Percentiles rank a stretch among this genome's conserved stretches.
Evolutionary conservation across 2,888 invertebrate genomes (phyloP).

Genomic region (Oxytorus armatus): DNA sequence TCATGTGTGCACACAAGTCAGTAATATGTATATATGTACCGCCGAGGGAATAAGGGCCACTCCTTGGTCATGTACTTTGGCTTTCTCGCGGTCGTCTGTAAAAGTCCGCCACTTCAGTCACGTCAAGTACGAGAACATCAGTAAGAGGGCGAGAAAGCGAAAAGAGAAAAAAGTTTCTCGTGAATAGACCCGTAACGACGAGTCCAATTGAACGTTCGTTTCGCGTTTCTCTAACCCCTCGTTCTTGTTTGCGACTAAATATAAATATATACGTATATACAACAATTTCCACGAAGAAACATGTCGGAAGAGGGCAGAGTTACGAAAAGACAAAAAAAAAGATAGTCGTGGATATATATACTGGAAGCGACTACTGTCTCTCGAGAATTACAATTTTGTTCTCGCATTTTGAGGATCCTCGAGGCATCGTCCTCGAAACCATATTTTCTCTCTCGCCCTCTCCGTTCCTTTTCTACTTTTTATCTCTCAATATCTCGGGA

Average conservation of each 20-base stretch:
- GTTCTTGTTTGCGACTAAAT: slow-evolving; percentile 28
- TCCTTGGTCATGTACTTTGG: slow-evolving; percentile 45
- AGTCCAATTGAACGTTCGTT: slow-evolving; percentile 42
- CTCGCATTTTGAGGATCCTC: slow-evolving; percentile 24
- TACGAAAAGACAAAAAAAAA: slow-evolving; percentile 23
- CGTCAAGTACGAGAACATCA: slow-evolving; percentile 31
- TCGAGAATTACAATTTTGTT: slow-evolving; percentile 44
- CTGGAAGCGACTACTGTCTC: background rate
- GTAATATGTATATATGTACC: slow-evolving; percentile 27
- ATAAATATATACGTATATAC: background rate
- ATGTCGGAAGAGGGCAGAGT: background rate
- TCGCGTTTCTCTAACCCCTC: slow-evolving; percentile 16
- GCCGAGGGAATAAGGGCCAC: slow-evolving; percentile 55
- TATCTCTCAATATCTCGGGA: slow-evolving; percentile 23
- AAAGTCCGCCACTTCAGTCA: slow-evolving; percentile 53
- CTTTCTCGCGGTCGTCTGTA: slow-evolving; percentile 20
- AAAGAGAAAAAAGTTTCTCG: slow-evolving; percentile 50
- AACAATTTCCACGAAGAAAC: background rate
- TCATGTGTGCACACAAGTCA: slow-evolving; percentile 21
- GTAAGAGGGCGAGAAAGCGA: background rate
- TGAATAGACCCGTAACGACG: slow-evolving; percentile 71
- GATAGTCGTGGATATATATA: background rate
- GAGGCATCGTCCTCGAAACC: slow-evolving; percentile 26
- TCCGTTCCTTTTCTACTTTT: background rate
- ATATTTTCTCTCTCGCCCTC: slow-evolving; percentile 19